Evolutionary conservation across 2,797 vertebrate species (phyloP), one percentile per base, ranked within the genome.

Genomic region (Eulemur albifrons): DNA sequence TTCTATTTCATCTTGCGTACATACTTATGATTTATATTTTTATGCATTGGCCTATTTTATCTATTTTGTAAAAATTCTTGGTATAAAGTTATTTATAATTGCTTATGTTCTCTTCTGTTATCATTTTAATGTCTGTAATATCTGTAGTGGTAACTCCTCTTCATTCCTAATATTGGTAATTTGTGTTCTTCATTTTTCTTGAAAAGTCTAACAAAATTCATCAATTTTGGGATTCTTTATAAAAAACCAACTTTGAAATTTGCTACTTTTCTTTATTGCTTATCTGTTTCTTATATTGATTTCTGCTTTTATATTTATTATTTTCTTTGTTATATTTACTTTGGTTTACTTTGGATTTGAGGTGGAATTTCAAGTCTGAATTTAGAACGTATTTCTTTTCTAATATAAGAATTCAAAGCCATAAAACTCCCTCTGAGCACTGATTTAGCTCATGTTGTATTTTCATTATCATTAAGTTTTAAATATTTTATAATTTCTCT

Each of bases 41-140:
- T 57, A 25, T 89, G 30, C 45, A 67, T 86, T 63, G 76, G 35
- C 63, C 38, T 18, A 43, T 72, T 76, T 93, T 72, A 50, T 45
- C 77, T 61, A 27, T 89, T 92, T 93, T 70, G 6, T 48, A 88
- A 69, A 93, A 96, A 90, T 77, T 50, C 63, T 54, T 94, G 40
- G 32, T 70, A 82, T 45, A 80, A 93, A 93, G 23, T 80, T 70
- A n/a, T 92, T 83, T 43, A 57, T 6, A 63, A 52, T 17, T 75
- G 79, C 43, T 83, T 23, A 80, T 63, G 25, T 54, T 69, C 10
- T 88, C 27, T 70, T 70, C 52, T 91, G 3, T 52, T 82, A 69
- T 61, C 48, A 81, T 92, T 94, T 93, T 93, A 90, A 89, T 57
- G 38, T 50, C 50, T 87, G 17, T 59, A 63, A 93, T 43, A 76